Evolutionary conservation across 1,140 invertebrate genomes (phyloP), one percentile per base, ranked within the genome.

Genomic region (Aphelenchoides besseyi): DNA sequence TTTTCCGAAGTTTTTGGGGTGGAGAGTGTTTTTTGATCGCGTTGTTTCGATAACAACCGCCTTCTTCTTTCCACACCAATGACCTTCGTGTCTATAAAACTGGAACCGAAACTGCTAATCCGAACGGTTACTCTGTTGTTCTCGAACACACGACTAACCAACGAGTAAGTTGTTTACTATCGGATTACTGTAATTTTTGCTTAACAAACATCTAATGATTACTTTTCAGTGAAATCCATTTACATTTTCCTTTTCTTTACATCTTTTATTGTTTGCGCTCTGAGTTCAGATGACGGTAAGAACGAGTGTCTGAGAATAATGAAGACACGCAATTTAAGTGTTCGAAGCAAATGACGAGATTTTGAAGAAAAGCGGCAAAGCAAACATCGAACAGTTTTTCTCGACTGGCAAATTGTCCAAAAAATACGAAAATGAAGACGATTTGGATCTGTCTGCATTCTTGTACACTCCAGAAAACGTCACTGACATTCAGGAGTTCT

Each of bases 151-250:
- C 55, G 23, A 59, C 5, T 5, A 59, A 23, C 18, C 18, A 23
- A 59, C 5, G 12, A 59, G 55, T 59, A 23, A 59, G 55, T 59
- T 59, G 12, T 59, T 59, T 59, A 12, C n/a, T n/a, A n/a, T n/a
- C n/a, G n/a, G n/a, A n/a, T n/a, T n/a, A n/a, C 5, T 59, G 5
- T 33, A 18, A 59, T 59, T 59, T 8, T 59, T 33, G 55, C 18
- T 28, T n/a, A n/a, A n/a, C n/a, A n/a, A n/a, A n/a, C n/a, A n/a
- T 59, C 5, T 29, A 23, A 8, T 59, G 55, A 8, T 59, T 18
- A 16, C 5, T 59, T 59, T 59, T 18, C 5, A 23, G 5, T 5
- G 23, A 33, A 23, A 8, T 59, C 5, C 55, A 8, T 48, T 48
- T 59, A 23, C 32, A 29, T 18, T 33, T 59, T 59, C 12, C 5